Evolutionary conservation across 2,888 invertebrate genomes (phyloP).

Genomic region (Pomacea canaliculata): DNA sequence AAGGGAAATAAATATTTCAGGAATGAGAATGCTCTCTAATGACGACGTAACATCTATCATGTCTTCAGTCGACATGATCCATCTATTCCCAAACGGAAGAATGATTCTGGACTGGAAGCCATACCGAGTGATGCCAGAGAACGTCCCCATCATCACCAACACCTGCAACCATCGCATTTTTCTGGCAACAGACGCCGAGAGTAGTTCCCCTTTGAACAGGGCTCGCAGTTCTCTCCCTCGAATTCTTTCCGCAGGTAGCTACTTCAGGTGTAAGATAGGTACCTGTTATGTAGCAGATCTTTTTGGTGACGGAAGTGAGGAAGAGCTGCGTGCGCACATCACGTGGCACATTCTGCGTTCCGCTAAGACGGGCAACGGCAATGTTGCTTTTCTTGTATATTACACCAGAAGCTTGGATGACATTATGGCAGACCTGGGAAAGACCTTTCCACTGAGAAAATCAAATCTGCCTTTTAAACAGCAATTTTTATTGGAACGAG

Average conservation of each 20-base stretch:
- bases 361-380: not conserved
- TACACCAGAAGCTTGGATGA: not conserved
- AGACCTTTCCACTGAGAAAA: not conserved
- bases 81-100: not conserved
- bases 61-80: not conserved
- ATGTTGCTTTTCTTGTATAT: not conserved
- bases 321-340: conserved; percentile 2
- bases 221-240: not conserved
- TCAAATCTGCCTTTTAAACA: not conserved
- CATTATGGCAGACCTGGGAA: not conserved
- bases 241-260: not conserved
- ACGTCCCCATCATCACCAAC: not conserved
- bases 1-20: too few species aligned
- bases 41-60: too few species aligned
- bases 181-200: not conserved
- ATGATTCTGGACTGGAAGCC: not conserved
- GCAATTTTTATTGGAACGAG: too few species aligned
- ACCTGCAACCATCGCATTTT: not conserved
- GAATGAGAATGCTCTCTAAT: too few species aligned
- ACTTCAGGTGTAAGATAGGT: not conserved
- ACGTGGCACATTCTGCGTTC: not conserved
- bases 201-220: not conserved
- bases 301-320: not conserved
- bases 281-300: not conserved
- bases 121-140: conserved; percentile 3